A percentile compares a stretch with the other conserved stretches of the same genome.
These are phyloP conservation scores for Caloenas nicobarica DNA, from an alignment of 2,113 vertebrate genomes.

Conservation along the genomic window DNA sequence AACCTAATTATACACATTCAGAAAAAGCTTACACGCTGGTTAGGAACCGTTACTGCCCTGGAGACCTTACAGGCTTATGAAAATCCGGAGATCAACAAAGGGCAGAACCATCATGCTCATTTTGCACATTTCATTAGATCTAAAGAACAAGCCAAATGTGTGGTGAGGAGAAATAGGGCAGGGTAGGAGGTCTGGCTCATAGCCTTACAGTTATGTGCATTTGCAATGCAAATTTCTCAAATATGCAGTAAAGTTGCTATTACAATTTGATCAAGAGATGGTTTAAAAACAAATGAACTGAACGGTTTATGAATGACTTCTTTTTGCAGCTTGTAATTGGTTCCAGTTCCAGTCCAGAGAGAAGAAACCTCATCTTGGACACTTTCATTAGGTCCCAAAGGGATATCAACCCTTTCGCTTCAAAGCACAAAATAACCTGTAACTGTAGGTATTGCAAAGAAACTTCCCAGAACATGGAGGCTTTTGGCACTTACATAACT, in stretches of 20 bases:
- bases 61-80: constrained; percentile 30
- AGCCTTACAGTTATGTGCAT: background rate
- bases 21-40: background rate
- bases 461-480: background rate
- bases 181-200: constrained; percentile 49
- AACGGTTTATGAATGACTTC: background rate
- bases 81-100: constrained; percentile 34
- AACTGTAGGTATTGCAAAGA: background rate
- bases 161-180: constrained; percentile 21
- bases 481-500: background rate
- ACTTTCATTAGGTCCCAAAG: background rate
- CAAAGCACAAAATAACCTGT: background rate
- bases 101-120: constrained; percentile 18
- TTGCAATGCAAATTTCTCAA: constrained; percentile 55
- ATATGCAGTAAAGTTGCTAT: background rate
- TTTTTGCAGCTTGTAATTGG: background rate
- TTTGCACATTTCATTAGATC: constrained; percentile 58
- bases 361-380: background rate
- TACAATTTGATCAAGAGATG: constrained; percentile 5
- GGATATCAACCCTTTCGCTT: background rate
- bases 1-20: constrained; percentile 27
- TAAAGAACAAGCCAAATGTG: constrained; percentile 29
- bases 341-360: background rate
- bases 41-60: background rate
- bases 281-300: constrained; percentile 24